phyloP scores from a whole-genome alignment of 2,797 vertebrate species.

The Otolemur crassicaudatus region DNA sequence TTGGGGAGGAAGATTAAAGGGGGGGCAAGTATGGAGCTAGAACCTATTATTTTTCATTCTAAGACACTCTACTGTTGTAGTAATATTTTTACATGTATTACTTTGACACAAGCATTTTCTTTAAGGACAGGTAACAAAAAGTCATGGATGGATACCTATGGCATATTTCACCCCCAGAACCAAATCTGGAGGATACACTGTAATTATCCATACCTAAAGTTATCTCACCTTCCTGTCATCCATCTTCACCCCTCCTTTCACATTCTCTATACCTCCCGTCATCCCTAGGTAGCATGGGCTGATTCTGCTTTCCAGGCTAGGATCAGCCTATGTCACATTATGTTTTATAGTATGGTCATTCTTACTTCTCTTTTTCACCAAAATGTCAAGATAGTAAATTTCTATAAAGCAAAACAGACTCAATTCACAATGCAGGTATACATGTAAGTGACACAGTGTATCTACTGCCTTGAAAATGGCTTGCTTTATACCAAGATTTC shows the following conservation, averaged over 20 bases:
- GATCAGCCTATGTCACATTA: neutral
- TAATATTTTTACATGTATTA: neutral
- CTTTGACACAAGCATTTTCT: neutral
- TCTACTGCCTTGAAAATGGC: slow-evolving; percentile 7
- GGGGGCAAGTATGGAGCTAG: neutral
- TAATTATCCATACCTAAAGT: neutral
- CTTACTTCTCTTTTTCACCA: neutral
- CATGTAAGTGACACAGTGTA: neutral
- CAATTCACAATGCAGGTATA: neutral
- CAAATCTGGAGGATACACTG: neutral
- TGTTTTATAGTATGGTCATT: neutral
- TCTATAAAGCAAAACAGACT: neutral
- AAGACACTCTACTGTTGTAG: neutral
- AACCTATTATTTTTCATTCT: neutral
- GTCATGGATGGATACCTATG: neutral
- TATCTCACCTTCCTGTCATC: neutral
- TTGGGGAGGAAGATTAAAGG: neutral
- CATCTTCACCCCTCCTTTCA: neutral
- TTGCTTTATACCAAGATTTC: neutral
- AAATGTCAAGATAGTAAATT: slow-evolving; percentile 3
- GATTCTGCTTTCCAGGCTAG: neutral
- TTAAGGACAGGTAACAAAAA: neutral
- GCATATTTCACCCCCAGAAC: neutral
- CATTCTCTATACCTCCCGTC: neutral
- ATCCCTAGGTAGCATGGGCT: neutral